phyloP scores from a whole-genome alignment of 2,888 invertebrate species.

The Parnassius apollo region DNA sequence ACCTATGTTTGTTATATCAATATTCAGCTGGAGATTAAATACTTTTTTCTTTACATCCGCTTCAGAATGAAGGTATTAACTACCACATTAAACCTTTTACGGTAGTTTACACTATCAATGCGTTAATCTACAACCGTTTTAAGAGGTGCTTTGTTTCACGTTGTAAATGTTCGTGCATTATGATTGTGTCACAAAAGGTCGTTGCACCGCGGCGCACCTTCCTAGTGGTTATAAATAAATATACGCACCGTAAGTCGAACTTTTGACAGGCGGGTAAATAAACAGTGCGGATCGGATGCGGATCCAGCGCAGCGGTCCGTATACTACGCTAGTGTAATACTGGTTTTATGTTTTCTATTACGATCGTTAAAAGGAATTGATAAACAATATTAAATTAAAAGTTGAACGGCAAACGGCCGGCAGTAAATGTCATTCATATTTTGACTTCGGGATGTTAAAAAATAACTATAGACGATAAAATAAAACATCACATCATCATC shows the following conservation, averaged over 20 bases:
- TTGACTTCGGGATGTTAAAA: too few relatives aligned
- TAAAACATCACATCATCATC: too few relatives aligned
- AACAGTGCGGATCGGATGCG: constrained; percentile 57
- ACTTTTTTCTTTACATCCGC: constrained; percentile 17
- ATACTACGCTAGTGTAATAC: constrained; percentile 22
- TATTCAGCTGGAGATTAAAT: constrained; percentile 17
- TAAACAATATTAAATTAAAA: too few relatives aligned
- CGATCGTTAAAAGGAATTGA: neutral
- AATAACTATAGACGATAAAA: too few relatives aligned
- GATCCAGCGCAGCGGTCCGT: constrained; percentile 28
- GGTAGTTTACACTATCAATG: constrained; percentile 38
- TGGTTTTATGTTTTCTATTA: constrained; percentile 5
- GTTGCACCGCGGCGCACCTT: constrained; percentile 72
- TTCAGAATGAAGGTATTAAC: constrained; percentile 13
- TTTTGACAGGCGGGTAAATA: constrained; percentile 76
- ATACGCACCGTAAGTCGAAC: constrained; percentile 71
- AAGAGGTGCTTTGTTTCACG: constrained; percentile 51
- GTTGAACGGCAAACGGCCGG: too few relatives aligned
- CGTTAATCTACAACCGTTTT: constrained; percentile 43
- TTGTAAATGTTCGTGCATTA: constrained; percentile 48
- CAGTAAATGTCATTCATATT: too few relatives aligned
- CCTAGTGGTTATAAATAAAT: constrained; percentile 74
- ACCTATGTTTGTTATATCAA: neutral
- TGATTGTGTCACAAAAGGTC: constrained; percentile 64
- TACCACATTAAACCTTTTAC: constrained; percentile 52